Percentiles rank a stretch among this genome's conserved stretches.
Conservation (phyloP, 2,888 invertebrate genomes). For the Aspidiotus rigidus region DNA sequence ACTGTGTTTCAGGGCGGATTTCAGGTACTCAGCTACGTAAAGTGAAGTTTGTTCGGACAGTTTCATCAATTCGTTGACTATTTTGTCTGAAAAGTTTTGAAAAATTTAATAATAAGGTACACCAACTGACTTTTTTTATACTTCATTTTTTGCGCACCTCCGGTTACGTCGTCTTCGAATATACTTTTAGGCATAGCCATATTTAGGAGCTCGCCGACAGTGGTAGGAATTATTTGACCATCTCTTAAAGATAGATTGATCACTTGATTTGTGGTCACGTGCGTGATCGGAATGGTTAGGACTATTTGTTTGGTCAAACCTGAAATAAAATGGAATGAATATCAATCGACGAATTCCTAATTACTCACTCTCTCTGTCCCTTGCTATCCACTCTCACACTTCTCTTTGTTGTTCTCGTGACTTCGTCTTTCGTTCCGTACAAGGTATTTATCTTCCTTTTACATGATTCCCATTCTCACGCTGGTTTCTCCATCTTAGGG, state of each 20-base stretch:
- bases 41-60: slow-evolving; percentile 28
- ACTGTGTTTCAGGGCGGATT: slow-evolving; percentile 18
- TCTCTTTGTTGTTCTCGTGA: too few species aligned
- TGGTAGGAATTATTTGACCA: slow-evolving; percentile 76
- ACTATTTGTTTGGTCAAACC: slow-evolving; percentile 93
- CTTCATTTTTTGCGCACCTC: slow-evolving; percentile 12
- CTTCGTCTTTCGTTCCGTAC: too few species aligned
- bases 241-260: slow-evolving; percentile 73
- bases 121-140: not conserved
- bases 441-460: too few species aligned
- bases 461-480: too few species aligned
- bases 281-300: slow-evolving; percentile 86
- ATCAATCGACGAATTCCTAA: not conserved
- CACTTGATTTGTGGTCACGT: slow-evolving; percentile 67
- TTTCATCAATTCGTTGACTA: slow-evolving; percentile 25
- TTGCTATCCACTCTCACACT: not conserved
- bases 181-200: slow-evolving; percentile 47
- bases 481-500: too few species aligned
- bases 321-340: slow-evolving; percentile 43
- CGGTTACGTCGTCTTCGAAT: slow-evolving; percentile 27
- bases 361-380: not conserved
- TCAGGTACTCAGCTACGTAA: slow-evolving; percentile 24
- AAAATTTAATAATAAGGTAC: not conserved
- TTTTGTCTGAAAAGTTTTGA: slow-evolving; percentile 20
- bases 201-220: slow-evolving; percentile 67